Evolutionary conservation across 2,113 vertebrate species (phyloP).

Genomic region (Paramormyrops kingsleyae): DNA sequence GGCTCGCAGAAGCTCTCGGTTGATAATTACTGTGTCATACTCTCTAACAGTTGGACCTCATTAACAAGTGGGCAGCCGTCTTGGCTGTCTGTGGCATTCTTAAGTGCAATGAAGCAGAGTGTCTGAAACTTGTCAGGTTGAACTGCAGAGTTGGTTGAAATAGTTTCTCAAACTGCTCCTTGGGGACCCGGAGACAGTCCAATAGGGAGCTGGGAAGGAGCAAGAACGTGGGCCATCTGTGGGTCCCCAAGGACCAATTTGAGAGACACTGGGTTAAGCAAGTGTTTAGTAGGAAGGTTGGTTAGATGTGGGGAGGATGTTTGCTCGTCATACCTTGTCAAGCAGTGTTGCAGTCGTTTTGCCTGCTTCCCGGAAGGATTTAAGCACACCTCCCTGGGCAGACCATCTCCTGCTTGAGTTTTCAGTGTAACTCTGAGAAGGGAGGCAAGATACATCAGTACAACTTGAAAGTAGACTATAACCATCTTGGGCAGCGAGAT

Average conservation of each 20-base stretch:
- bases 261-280: not conserved
- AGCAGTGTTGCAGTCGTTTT: conserved; percentile 52
- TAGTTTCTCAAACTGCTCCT: not conserved
- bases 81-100: not conserved
- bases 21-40: not conserved
- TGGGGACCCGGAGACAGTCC: not conserved
- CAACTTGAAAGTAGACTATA: not conserved
- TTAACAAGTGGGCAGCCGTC: not conserved
- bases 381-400: conserved; percentile 43
- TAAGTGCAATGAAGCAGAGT: not conserved
- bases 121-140: not conserved
- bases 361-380: conserved; percentile 45
- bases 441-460: conserved; percentile 28
- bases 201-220: not conserved
- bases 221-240: not conserved
- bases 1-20: not conserved
- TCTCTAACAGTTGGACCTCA: not conserved
- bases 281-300: not conserved
- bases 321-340: conserved; percentile 48
- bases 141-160: not conserved
- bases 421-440: conserved; percentile 49
- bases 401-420: not conserved
- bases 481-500: not conserved
- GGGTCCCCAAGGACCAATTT: not conserved
- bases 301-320: not conserved